A percentile compares a stretch with the other conserved stretches of the same genome.
phyloP scores from a whole-genome alignment of 1,140 invertebrate genomes.

The Phocides pigmalion region DNA sequence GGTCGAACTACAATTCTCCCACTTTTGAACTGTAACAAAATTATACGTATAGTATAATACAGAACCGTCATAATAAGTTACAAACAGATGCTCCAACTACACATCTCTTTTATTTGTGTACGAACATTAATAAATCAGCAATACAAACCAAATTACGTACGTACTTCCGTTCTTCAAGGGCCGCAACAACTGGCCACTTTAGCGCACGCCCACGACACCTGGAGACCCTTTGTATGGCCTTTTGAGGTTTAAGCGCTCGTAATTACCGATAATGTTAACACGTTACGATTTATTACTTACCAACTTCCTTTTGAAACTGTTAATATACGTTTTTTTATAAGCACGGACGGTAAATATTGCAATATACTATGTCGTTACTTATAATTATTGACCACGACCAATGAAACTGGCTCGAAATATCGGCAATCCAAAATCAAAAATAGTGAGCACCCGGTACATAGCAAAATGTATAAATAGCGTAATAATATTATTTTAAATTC shows the following conservation, averaged over 20 bases:
- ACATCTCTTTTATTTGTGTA: slow-evolving; percentile 12
- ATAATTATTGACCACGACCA: too few relatives aligned
- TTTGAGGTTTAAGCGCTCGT: slow-evolving; percentile 17
- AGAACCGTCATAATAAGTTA: slow-evolving; percentile 6
- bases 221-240: slow-evolving; percentile 36
- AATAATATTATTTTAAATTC: too few relatives aligned
- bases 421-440: too few relatives aligned
- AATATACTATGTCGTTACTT: too few relatives aligned
- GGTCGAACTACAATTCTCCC: too few relatives aligned
- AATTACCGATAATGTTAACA: slow-evolving; percentile 27
- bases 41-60: too few relatives aligned
- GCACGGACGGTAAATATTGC: too few relatives aligned
- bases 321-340: not conserved
- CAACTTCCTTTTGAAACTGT: not conserved
- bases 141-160: slow-evolving; percentile 29
- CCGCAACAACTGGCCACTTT: slow-evolving; percentile 37
- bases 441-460: too few relatives aligned
- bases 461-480: too few relatives aligned
- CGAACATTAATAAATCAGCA: slow-evolving; percentile 40
- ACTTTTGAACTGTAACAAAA: too few relatives aligned
- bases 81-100: slow-evolving; percentile 36
- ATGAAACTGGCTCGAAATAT: too few relatives aligned
- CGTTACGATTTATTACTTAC: slow-evolving; percentile 17
- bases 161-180: slow-evolving; percentile 55
- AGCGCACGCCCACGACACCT: slow-evolving; percentile 46